Conservation (phyloP, 2,888 invertebrate species). For the Clistopyga incitator region DNA sequence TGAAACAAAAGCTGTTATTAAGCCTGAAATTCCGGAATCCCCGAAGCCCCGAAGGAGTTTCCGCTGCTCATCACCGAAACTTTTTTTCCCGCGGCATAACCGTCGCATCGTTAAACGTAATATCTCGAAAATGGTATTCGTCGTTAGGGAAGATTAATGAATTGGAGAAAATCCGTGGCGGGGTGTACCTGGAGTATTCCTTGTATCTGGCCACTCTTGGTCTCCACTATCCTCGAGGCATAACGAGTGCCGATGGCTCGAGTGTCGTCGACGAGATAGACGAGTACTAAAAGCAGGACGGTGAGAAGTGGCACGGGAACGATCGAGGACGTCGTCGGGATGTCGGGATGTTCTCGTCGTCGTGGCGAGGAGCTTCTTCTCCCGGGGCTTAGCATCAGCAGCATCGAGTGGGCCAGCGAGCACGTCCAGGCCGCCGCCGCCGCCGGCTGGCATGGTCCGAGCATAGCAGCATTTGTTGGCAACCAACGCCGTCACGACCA, state of each 20-base stretch:
- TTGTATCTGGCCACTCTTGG: conserved; percentile 85
- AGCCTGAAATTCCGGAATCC: no score
- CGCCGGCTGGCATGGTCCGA: conserved; percentile 82
- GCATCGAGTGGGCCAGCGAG: conserved; percentile 79
- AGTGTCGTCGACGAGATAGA: conserved; percentile 63
- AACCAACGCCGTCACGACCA: conserved; percentile 76
- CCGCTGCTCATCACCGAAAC: no score
- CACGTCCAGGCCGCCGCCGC: conserved; percentile 76
- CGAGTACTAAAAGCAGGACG: conserved; percentile 60
- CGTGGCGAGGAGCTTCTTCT: conserved; percentile 65
- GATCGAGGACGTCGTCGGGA: conserved; percentile 34
- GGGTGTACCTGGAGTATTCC: conserved; percentile 81
- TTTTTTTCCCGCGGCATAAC: no score
- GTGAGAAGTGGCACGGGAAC: conserved; percentile 45
- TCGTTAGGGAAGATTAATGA: background rate
- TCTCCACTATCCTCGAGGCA: conserved; percentile 92
- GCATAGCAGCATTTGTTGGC: conserved; percentile 83
- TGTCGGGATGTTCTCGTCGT: conserved; percentile 51
- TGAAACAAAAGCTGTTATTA: no score
- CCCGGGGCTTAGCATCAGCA: conserved; percentile 67
- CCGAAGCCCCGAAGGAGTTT: no score
- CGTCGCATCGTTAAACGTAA: no score
- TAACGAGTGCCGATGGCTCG: conserved; percentile 87
- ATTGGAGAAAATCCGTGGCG: background rate
- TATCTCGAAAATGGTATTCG: no score